Percentiles rank a stretch among this genome's conserved stretches.
phyloP scores from a whole-genome alignment of 2,888 invertebrate genomes.

The Polymixis lichenea region DNA sequence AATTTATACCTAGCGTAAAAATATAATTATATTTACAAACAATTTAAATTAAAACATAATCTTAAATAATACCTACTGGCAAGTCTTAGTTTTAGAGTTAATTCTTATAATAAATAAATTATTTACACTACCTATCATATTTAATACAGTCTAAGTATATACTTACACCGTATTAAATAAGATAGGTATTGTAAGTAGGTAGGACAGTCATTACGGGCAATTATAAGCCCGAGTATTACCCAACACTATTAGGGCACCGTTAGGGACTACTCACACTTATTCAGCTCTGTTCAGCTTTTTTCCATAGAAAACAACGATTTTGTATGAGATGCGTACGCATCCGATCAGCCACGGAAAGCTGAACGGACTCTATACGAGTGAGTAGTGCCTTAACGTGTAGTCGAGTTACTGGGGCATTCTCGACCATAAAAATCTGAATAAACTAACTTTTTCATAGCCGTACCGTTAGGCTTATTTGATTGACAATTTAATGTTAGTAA shows the following conservation, averaged over 20 bases:
- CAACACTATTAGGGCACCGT: neutral
- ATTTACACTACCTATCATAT: conserved; percentile 14
- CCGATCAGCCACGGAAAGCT: too few relatives aligned
- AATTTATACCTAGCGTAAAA: conserved; percentile 26
- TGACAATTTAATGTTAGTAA: neutral
- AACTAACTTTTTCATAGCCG: neutral
- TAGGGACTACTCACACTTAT: too few relatives aligned
- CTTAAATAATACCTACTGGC: conserved; percentile 26
- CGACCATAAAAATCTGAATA: neutral
- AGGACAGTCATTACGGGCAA: conserved; percentile 13
- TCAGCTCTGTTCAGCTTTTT: too few relatives aligned
- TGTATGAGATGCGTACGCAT: too few relatives aligned
- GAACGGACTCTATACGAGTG: too few relatives aligned
- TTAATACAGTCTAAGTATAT: neutral
- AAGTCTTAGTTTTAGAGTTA: conserved; percentile 52
- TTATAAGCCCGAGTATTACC: conserved; percentile 2
- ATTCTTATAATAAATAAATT: conserved; percentile 37
- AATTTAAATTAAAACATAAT: conserved; percentile 10
- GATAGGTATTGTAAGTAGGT: too few relatives aligned
- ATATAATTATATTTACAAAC: conserved; percentile 42
- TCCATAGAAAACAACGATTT: too few relatives aligned
- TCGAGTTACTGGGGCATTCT: too few relatives aligned
- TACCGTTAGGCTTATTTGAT: neutral
- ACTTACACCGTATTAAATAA: too few relatives aligned
- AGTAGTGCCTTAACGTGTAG: too few relatives aligned